Evolutionary conservation across 2,888 invertebrate genomes (phyloP).

Genomic region (Melangyna quadrimaculata): DNA sequence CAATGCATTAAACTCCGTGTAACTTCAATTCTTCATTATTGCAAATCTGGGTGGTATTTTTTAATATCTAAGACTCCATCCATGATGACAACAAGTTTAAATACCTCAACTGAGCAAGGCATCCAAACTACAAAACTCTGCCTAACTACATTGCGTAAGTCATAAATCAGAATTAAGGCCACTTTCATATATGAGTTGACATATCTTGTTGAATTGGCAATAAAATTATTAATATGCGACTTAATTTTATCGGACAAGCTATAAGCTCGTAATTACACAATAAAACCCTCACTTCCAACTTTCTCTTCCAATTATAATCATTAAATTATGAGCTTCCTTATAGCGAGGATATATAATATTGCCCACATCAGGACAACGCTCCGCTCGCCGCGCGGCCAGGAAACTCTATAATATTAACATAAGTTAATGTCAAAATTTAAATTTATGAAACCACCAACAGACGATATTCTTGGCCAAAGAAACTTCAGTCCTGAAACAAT

Average conservation of each 20-base stretch:
- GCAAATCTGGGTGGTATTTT: neutral
- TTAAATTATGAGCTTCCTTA: slow-evolving; percentile 44
- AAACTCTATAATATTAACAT: slow-evolving; percentile 50
- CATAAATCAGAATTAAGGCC: slow-evolving; percentile 37
- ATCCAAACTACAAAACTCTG: neutral
- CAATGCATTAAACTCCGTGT: no score
- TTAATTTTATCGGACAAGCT: slow-evolving; percentile 53
- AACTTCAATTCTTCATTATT: no score
- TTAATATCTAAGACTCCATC: neutral
- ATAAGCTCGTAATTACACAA: slow-evolving; percentile 49
- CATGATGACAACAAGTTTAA: neutral
- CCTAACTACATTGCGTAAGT: neutral
- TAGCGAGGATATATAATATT: slow-evolving; percentile 9
- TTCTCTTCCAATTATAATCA: slow-evolving; percentile 54
- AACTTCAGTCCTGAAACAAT: slow-evolving; percentile 45
- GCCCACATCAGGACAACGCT: slow-evolving; percentile 58
- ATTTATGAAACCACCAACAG: slow-evolving; percentile 55
- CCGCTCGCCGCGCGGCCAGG: neutral
- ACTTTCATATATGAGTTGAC: slow-evolving; percentile 32
- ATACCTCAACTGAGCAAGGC: neutral
- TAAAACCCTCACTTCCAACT: slow-evolving; percentile 37
- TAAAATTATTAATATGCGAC: slow-evolving; percentile 57
- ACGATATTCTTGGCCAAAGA: neutral
- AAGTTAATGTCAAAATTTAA: slow-evolving; percentile 64
- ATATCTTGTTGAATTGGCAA: slow-evolving; percentile 26